Evolutionary conservation across 2,888 invertebrate species (phyloP), one percentile per base, ranked within the genome.

Genomic region (Pardosa pseudoannulata): DNA sequence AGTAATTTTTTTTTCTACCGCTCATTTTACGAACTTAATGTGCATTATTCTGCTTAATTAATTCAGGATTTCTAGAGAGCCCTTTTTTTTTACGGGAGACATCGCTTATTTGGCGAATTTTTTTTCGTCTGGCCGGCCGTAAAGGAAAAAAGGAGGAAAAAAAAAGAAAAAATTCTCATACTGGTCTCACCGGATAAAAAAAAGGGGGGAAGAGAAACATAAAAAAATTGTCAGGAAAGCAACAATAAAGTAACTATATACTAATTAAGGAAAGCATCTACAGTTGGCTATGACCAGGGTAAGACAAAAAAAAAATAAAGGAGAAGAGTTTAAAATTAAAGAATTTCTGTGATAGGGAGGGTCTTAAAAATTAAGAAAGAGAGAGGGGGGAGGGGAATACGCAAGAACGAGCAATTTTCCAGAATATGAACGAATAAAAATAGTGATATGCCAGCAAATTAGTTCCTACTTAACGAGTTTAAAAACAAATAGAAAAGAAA

Each of bases 41-140:
- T 78, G 78, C 78, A 78, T 83, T 83, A 83, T 83, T 83, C 83
- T 78, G 83, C 83, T 83, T 83, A 83, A 83, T 83, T 83, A 83
- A 83, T 83, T 83, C 83, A 83, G 83, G 76, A 83, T 83, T 83
- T 83, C 64, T 75, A 71, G 83, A 46, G 76, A 36, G 62, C 64
- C 46, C 27, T 67, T 80, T 80, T 64, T 67, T 80, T 80, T 65
- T 67, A 50, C 29, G n/a, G 56, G 36, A 67, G 41, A 64, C 78
- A 78, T 83, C 83, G 83, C 83, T 83, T 83, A 78, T 78, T 83
- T 83, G 83, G 83, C 83, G 78, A 73, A 73, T 79, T 79, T 79
- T 80, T 73, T 41, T 50, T 13, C 62, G 16, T 70, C 31, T 28
- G 62, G 64, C 64, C 46, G 56, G 62, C 29, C 28, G 64, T n/a